Evolutionary conservation across 2,113 vertebrate genomes (phyloP), one percentile per base, ranked within the genome.

Genomic region (Podarcis muralis): DNA sequence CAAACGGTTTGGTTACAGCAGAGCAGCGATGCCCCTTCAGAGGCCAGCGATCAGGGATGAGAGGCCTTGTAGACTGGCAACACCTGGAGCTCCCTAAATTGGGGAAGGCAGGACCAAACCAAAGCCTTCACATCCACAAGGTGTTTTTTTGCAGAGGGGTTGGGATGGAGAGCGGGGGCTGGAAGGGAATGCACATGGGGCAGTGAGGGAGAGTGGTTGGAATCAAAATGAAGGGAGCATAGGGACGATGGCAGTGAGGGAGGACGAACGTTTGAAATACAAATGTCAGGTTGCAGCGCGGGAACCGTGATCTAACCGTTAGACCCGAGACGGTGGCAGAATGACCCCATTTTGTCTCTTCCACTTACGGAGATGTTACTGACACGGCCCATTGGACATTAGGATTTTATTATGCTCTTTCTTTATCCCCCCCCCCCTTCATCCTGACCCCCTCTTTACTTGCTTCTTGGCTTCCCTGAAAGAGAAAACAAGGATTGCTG

Each of bases 311-410:
- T 48, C 4, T 32, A 32, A 22, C 78, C 12, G 32, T 15, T 16
- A 25, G 22, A 82, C 59, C 81, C 5, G 23, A 27, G 22, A 37
- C 66, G 27, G 82, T 0, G 0, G 7, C 62, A 79, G 6, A 0
- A 27, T 76, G 81, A 92, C 88, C 93, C 81, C 35, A 1, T 82
- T 91, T 78, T 18, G 88, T 37, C 37, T 83, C 84, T 4, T 22
- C 62, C 22, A 72, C 0, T 0, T 37, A 66, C 87, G 0, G 1
- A 4, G 0, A 86, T 79, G 87, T 62, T 94, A 80, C 90, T 85
- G 89, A 95, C 92, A 85, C 23, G 87, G 90, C 75, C 84, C 89
- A 71, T 57, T 81, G 94, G 94, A 92, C 27, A n/a, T 23, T 35
- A 35, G 0, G 1, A 90, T 89, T 90, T 88, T 90, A 25, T 93